Conservation (phyloP, 2,797 vertebrate species). For the Toxotes lorentzi region DNA sequence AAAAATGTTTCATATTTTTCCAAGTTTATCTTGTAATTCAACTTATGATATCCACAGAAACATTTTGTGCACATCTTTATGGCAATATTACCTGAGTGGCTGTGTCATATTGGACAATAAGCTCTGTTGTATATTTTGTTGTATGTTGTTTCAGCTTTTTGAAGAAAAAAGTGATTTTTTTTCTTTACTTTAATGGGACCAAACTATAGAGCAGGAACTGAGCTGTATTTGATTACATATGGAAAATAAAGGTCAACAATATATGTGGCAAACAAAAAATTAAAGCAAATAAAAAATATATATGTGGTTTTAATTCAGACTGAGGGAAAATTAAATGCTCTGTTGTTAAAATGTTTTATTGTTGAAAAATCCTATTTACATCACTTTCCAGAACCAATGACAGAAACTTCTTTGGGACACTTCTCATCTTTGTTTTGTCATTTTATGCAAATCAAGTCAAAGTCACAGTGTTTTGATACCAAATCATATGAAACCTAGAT, state of each 20-base stretch:
- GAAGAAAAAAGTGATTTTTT: conserved; percentile 5
- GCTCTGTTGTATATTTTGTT: conserved; percentile 45
- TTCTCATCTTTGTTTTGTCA: no score
- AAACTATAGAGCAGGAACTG: conserved; percentile 23
- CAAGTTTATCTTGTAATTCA: not conserved
- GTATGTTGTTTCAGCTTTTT: conserved; percentile 12
- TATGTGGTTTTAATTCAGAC: not conserved
- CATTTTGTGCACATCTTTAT: not conserved
- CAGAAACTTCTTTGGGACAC: no score
- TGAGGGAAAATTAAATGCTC: not conserved
- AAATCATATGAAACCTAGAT: no score
- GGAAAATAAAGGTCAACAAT: conserved; percentile 22
- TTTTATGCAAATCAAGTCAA: no score
- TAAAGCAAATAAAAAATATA: conserved; percentile 13
- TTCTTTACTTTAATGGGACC: conserved; percentile 45
- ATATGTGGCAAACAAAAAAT: conserved; percentile 19
- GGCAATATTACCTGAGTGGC: not conserved
- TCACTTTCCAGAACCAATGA: conserved; percentile 18
- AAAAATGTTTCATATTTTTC: not conserved
- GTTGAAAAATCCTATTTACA: conserved; percentile 67
- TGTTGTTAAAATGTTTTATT: conserved; percentile 55
- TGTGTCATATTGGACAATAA: not conserved
- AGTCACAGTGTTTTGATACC: no score
- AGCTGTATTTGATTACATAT: conserved; percentile 36
- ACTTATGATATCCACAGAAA: not conserved